These are phyloP conservation scores for Muscina levida DNA, from an alignment of 2,888 invertebrate genomes.

Conservation along the genomic window DNA sequence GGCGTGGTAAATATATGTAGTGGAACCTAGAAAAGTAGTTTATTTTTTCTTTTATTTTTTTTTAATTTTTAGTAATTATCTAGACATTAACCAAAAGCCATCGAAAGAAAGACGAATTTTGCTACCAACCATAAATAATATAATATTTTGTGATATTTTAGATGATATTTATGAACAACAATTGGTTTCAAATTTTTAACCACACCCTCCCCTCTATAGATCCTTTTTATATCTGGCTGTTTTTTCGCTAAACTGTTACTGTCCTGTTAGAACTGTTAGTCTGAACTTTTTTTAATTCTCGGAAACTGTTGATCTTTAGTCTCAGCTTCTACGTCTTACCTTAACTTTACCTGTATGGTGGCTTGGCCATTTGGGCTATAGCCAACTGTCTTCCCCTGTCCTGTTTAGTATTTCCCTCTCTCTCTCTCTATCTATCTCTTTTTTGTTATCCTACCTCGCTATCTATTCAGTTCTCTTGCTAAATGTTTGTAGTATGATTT, in stretches of 20 bases:
- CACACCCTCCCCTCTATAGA: background rate
- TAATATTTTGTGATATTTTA: too few relatives aligned
- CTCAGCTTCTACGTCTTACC: too few relatives aligned
- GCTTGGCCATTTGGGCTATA: too few relatives aligned
- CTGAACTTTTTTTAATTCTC: too few relatives aligned
- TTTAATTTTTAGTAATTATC: constrained; percentile 44
- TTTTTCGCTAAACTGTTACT: background rate
- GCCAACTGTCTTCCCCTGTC: constrained; percentile 36
- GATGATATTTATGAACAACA: too few relatives aligned
- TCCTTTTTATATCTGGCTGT: constrained; percentile 15
- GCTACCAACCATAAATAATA: constrained; percentile 46
- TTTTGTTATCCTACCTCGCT: constrained; percentile 18
- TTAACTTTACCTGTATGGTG: too few relatives aligned
- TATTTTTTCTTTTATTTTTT: constrained; percentile 36
- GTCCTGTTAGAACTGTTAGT: too few relatives aligned
- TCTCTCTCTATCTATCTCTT: constrained; percentile 49
- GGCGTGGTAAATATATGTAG: constrained; percentile 78
- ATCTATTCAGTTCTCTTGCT: constrained; percentile 25
- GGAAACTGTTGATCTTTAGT: too few relatives aligned
- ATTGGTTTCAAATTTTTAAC: constrained; percentile 48
- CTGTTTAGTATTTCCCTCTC: constrained; percentile 57
- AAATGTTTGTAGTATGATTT: constrained; percentile 7
- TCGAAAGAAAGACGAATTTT: constrained; percentile 61
- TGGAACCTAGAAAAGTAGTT: constrained; percentile 66
- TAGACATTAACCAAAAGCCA: constrained; percentile 50